These are phyloP conservation scores for Alethe diademata DNA, from an alignment of 2,113 vertebrate genomes.

Conservation along the genomic window DNA sequence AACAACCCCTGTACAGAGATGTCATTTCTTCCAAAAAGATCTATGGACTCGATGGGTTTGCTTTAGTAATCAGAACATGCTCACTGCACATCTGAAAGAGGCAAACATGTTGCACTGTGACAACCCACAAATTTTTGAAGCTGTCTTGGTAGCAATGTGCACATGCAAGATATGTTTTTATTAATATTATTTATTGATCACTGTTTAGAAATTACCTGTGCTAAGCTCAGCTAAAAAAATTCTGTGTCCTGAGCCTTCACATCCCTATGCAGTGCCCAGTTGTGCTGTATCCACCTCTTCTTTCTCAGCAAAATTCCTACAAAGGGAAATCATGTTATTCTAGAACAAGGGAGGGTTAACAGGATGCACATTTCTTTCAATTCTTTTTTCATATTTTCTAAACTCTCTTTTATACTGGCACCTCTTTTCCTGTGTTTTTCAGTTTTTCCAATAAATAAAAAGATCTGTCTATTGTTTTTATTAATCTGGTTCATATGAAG, in stretches of 20 bases:
- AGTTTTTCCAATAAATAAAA: neutral
- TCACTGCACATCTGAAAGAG: neutral
- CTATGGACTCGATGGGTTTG: neutral
- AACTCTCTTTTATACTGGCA: neutral
- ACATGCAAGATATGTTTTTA: rapidly evolving
- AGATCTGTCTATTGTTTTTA: neutral
- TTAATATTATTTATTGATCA: neutral
- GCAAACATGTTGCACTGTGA: neutral
- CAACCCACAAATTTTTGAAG: neutral
- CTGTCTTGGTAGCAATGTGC: neutral
- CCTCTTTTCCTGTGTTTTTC: neutral
- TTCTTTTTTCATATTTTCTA: neutral
- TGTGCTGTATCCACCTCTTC: neutral
- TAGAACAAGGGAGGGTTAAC: neutral
- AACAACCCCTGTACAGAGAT: neutral
- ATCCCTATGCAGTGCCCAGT: too few species aligned
- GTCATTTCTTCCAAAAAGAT: neutral
- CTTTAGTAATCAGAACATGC: neutral
- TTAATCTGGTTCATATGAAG: neutral
- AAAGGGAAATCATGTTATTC: neutral
- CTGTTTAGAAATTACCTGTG: neutral
- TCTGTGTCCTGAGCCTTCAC: neutral
- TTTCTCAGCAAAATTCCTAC: neutral
- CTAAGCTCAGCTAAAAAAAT: neutral
- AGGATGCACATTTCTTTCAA: neutral